Conservation (phyloP, 2,113 vertebrate genomes). For the Eleginops maclovinus region DNA sequence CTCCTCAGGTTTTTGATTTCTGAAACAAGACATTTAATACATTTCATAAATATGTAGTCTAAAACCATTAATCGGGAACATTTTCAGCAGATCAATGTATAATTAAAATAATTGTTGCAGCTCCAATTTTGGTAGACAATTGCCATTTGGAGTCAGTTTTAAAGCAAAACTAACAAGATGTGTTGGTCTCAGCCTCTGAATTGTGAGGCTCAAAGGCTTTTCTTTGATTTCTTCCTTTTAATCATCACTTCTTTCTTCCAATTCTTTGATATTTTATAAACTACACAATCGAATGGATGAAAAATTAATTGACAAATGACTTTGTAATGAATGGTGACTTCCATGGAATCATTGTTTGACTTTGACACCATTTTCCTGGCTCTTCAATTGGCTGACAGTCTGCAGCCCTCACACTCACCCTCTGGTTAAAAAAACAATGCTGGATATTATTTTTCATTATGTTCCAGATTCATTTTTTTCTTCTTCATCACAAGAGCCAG, state of each 20-base stretch:
- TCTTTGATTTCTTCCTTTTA: too few relatives aligned
- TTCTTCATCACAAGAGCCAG: slow-evolving; percentile 38
- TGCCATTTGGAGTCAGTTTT: neutral
- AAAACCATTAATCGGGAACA: too few relatives aligned
- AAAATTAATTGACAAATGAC: neutral
- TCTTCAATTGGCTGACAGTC: slow-evolving; percentile 27
- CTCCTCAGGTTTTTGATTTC: too few relatives aligned
- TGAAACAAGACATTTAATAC: too few relatives aligned
- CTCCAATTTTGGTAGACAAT: neutral
- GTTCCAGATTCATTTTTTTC: slow-evolving; percentile 7
- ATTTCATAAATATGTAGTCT: too few relatives aligned
- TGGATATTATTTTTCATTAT: slow-evolving; percentile 40
- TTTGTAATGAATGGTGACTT: neutral
- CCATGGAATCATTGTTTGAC: slow-evolving; percentile 35
- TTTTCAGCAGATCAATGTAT: too few relatives aligned
- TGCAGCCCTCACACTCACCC: slow-evolving; percentile 8
- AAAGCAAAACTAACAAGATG: neutral
- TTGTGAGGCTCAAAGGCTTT: neutral
- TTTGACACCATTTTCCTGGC: slow-evolving; percentile 31
- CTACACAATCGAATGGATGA: neutral
- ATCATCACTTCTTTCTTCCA: neutral
- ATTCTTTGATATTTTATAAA: neutral
- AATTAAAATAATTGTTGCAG: too few relatives aligned
- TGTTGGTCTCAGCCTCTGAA: neutral
- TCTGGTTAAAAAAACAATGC: slow-evolving; percentile 37